Percentiles rank a stretch among this genome's conserved stretches.
phyloP scores from a whole-genome alignment of 1,140 invertebrate species.

The Tribolium castaneum region DNA sequence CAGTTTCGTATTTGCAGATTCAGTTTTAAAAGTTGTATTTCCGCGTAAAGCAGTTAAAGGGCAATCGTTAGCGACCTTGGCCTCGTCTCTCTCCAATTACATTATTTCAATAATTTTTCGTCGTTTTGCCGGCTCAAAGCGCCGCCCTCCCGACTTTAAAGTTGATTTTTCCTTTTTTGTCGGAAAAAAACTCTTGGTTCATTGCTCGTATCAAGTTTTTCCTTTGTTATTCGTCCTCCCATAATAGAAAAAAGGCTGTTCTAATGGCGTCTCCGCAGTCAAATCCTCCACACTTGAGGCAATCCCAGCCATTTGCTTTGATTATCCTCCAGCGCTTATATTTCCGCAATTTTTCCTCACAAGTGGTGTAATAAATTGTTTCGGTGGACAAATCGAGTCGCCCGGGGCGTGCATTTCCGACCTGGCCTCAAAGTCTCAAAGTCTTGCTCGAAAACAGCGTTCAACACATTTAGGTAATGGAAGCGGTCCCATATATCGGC shows the following conservation, averaged over 20 bases:
- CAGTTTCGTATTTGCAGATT: too few relatives aligned
- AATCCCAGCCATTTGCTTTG: not conserved
- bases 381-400: not conserved
- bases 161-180: not conserved
- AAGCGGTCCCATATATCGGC: constrained; percentile 24
- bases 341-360: not conserved
- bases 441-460: constrained; percentile 1
- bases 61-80: too few relatives aligned
- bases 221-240: not conserved
- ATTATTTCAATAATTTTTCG: too few relatives aligned
- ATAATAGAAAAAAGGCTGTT: not conserved
- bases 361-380: too few relatives aligned
- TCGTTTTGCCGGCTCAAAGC: not conserved
- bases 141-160: not conserved
- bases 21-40: too few relatives aligned
- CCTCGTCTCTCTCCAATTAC: too few relatives aligned
- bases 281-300: not conserved
- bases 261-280: not conserved
- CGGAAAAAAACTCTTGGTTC: not conserved
- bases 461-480: constrained; percentile 36
- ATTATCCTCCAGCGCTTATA: not conserved
- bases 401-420: not conserved
- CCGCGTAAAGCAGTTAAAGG: too few relatives aligned
- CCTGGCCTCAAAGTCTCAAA: not conserved
- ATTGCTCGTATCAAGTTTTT: not conserved